These are phyloP conservation scores for Xerus rutilus DNA, from an alignment of 2,797 vertebrate species.

Conservation along the genomic window DNA sequence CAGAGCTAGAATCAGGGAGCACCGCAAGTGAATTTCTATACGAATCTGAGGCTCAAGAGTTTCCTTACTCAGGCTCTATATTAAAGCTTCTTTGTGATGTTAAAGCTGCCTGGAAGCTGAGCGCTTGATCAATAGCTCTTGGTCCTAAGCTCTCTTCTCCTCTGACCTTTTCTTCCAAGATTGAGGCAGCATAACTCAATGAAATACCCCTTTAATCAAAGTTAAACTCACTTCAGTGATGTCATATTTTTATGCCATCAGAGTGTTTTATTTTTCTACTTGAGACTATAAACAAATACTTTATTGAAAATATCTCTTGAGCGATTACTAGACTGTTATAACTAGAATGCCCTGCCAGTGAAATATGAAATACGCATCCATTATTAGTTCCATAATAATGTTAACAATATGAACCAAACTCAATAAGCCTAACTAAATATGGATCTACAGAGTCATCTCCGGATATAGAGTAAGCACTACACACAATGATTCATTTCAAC, in stretches of 20 bases:
- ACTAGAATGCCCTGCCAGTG: constrained; percentile 68
- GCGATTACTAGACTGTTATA: constrained; percentile 73
- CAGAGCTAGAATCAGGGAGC: not conserved
- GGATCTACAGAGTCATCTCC: constrained; percentile 26
- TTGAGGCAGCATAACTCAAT: not conserved
- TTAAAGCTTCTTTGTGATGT: not conserved
- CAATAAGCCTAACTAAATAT: constrained; percentile 78
- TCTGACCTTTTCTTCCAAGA: constrained; percentile 24
- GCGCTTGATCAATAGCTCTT: not conserved
- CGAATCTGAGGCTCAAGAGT: not conserved
- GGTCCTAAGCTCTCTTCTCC: not conserved
- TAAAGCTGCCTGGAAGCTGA: not conserved
- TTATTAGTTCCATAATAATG: constrained; percentile 82
- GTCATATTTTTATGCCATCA: constrained; percentile 52
- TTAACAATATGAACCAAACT: constrained; percentile 79
- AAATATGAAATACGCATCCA: constrained; percentile 84
- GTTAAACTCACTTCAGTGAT: constrained; percentile 24
- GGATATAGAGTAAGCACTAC: not conserved
- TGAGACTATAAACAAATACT: constrained; percentile 74
- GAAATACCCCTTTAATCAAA: not conserved
- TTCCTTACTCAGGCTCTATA: not conserved
- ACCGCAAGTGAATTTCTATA: not conserved
- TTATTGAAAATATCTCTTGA: constrained; percentile 78
- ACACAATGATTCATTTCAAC: constrained; percentile 46
- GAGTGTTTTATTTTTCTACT: constrained; percentile 73